phyloP scores from a whole-genome alignment of 1,140 invertebrate genomes.

The Brachionus paranguensis region DNA sequence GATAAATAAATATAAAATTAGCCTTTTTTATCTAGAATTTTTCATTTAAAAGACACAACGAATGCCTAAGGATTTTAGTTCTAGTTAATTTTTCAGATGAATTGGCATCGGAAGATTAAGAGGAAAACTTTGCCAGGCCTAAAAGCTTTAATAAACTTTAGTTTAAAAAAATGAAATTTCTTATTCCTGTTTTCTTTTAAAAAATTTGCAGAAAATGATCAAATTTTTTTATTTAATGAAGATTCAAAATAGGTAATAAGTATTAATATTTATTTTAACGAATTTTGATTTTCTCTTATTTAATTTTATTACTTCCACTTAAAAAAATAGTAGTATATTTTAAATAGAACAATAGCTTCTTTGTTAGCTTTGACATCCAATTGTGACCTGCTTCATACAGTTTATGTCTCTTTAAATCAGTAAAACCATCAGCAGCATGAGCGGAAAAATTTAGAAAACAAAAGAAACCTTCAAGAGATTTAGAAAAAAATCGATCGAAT shows the following conservation, averaged over 20 bases:
- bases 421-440: neutral
- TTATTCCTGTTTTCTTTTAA: neutral
- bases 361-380: neutral
- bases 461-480: neutral
- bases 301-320: neutral
- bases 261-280: neutral
- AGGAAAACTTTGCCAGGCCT: neutral
- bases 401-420: neutral
- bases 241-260: neutral
- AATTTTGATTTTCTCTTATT: neutral
- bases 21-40: neutral
- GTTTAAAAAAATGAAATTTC: neutral
- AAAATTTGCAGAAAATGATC: neutral
- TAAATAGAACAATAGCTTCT: neutral
- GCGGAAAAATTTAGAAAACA: neutral
- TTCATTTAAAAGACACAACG: neutral
- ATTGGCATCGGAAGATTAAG: neutral
- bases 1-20: neutral
- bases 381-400: neutral
- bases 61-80: neutral
- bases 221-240: neutral
- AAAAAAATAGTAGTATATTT: neutral
- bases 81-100: neutral
- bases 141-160: neutral
- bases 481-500: neutral